Evolutionary conservation across 1,140 invertebrate genomes (phyloP).

Genomic region (Penaeus japonicus): DNA sequence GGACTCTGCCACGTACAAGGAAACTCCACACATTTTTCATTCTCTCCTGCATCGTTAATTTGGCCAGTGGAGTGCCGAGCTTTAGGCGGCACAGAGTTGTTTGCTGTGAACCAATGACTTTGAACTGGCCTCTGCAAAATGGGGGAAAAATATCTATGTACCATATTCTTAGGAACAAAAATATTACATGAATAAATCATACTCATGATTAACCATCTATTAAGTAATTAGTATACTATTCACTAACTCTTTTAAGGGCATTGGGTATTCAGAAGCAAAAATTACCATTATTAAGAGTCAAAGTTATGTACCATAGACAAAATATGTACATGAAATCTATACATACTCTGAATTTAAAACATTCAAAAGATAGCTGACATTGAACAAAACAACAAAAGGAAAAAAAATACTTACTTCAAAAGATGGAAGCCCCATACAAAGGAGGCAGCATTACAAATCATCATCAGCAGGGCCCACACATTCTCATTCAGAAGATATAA

Average conservation of each 20-base stretch:
- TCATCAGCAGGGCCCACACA: conserved; percentile 43
- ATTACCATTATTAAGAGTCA: no score
- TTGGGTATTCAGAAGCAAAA: no score
- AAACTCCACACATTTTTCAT: conserved; percentile 44
- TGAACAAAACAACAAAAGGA: not conserved
- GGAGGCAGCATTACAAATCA: conserved; percentile 34
- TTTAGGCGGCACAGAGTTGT: conserved; percentile 44
- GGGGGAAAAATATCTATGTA: not conserved
- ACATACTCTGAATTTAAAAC: not conserved
- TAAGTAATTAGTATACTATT: no score
- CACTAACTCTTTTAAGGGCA: no score
- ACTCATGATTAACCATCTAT: no score
- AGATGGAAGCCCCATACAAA: conserved; percentile 40
- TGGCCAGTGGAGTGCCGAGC: conserved; percentile 25
- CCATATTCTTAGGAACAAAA: not conserved
- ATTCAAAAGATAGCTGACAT: not conserved
- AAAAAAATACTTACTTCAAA: conserved; percentile 26
- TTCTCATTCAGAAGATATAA: conserved; percentile 31
- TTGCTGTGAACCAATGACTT: conserved; percentile 47
- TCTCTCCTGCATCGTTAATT: conserved; percentile 16
- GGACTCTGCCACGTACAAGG: conserved; percentile 31
- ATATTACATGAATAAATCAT: not conserved
- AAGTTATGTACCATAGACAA: no score
- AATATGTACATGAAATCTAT: no score
- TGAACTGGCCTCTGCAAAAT: conserved; percentile 32